Percentiles rank a stretch among this genome's conserved stretches.
These are phyloP conservation scores for Odocoileus hemionus DNA, from an alignment of 2,113 vertebrate genomes.

Conservation along the genomic window DNA sequence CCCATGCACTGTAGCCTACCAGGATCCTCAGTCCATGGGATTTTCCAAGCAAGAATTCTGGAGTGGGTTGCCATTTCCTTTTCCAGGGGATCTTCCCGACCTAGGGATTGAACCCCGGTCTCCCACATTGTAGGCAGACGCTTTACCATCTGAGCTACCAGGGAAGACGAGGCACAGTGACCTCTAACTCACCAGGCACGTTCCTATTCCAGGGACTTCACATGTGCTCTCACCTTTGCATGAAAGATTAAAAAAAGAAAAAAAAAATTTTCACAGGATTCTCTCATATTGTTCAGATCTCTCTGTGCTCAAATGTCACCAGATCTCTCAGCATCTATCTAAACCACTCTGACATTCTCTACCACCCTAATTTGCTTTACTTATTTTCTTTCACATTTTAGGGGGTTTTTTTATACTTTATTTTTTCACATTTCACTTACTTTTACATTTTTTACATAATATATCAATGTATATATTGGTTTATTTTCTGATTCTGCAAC, in stretches of 20 bases:
- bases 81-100: no score
- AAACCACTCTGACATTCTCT: slow-evolving; percentile 9
- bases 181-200: neutral
- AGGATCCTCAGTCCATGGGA: no score
- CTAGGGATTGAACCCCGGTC: no score
- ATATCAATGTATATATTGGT: neutral
- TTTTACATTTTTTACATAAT: neutral
- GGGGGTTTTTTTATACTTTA: neutral
- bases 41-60: no score
- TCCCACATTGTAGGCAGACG: no score
- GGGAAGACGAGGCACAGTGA: neutral
- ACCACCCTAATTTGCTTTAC: neutral
- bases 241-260: neutral
- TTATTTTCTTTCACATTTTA: neutral
- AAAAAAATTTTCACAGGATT: neutral
- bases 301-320: neutral
- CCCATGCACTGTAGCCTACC: no score
- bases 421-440: neutral
- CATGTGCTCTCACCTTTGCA: neutral
- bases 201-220: neutral
- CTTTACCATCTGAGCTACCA: no score
- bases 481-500: slow-evolving; percentile 15
- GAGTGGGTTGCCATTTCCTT: no score
- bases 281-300: neutral
- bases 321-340: neutral